A percentile compares a stretch with the other conserved stretches of the same genome.
Conservation (phyloP, 1,140 invertebrate genomes). For the Camponotus vicinus region DNA sequence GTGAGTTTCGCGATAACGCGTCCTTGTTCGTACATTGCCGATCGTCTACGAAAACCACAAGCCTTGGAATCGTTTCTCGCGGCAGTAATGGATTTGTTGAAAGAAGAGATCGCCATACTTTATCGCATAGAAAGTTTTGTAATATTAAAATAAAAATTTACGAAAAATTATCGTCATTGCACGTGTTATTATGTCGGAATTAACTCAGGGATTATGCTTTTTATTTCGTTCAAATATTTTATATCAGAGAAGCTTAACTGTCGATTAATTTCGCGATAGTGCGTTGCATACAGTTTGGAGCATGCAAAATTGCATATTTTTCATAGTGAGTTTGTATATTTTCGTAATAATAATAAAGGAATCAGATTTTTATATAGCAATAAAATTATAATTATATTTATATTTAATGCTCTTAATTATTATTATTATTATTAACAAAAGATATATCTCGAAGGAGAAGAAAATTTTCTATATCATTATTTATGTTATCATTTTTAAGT, state of each 20-base stretch:
- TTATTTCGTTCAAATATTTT: constrained; percentile 25
- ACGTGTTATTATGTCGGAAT: neutral
- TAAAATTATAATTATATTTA: neutral
- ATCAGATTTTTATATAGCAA: neutral
- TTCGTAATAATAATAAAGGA: neutral
- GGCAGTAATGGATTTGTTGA: neutral
- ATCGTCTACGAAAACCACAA: neutral
- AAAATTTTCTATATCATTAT: neutral
- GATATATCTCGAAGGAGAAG: neutral
- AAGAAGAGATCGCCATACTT: neutral
- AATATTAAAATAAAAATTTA: neutral
- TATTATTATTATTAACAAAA: too few relatives aligned
- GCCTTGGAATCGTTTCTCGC: neutral
- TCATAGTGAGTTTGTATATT: neutral
- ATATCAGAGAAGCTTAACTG: neutral
- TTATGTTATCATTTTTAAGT: too few relatives aligned
- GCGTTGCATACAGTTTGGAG: neutral
- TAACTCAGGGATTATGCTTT: neutral
- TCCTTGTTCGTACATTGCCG: constrained; percentile 17
- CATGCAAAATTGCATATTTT: neutral
- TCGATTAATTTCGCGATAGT: constrained; percentile 15
- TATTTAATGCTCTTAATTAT: neutral
- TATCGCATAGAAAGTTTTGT: neutral
- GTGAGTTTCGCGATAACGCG: constrained; percentile 1
- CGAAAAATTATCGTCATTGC: neutral